A percentile compares a stretch with the other conserved stretches of the same genome.
phyloP scores from a whole-genome alignment of 2,888 invertebrate species.

The Coleophora flavipennella region DNA sequence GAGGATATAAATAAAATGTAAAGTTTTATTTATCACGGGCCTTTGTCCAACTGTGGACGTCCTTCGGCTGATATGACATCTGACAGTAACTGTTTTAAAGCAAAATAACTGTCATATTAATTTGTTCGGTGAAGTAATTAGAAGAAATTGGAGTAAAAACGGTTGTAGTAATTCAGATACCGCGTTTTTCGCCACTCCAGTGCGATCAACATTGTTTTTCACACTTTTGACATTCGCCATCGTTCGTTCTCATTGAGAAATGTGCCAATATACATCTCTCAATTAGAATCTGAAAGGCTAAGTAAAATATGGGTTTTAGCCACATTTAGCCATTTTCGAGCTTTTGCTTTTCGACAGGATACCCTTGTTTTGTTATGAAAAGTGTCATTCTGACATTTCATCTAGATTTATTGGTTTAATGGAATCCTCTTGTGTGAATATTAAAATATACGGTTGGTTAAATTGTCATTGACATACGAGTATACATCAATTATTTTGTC shows the following conservation, averaged over 20 bases:
- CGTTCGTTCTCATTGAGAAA: constrained; percentile 30
- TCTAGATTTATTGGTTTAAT: constrained; percentile 4
- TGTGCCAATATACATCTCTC: constrained; percentile 53
- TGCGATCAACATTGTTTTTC: constrained; percentile 3
- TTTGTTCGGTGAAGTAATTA: too few relatives aligned
- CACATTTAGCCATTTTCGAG: constrained; percentile 6
- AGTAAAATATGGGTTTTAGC: constrained; percentile 35
- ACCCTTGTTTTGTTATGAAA: constrained; percentile 9
- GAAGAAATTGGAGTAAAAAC: too few relatives aligned
- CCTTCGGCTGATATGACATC: too few relatives aligned
- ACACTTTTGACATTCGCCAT: constrained; percentile 12
- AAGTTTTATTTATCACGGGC: too few relatives aligned
- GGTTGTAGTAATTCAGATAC: constrained; percentile 14
- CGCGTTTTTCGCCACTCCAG: constrained; percentile 7
- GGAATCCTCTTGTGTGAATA: not conserved
- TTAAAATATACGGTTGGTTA: too few relatives aligned
- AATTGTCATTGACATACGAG: too few relatives aligned
- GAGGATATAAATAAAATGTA: too few relatives aligned
- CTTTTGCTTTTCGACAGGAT: constrained; percentile 23
- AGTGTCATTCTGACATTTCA: constrained; percentile 4
- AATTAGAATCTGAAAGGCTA: constrained; percentile 39
- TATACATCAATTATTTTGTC: too few relatives aligned
- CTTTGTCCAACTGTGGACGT: too few relatives aligned
- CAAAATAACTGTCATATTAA: too few relatives aligned
- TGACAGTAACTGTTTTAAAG: too few relatives aligned